Percentiles rank a stretch among this genome's conserved stretches.
phyloP scores from a whole-genome alignment of 92 coral and sea anemone species.

The Palythoa grandis region DNA sequence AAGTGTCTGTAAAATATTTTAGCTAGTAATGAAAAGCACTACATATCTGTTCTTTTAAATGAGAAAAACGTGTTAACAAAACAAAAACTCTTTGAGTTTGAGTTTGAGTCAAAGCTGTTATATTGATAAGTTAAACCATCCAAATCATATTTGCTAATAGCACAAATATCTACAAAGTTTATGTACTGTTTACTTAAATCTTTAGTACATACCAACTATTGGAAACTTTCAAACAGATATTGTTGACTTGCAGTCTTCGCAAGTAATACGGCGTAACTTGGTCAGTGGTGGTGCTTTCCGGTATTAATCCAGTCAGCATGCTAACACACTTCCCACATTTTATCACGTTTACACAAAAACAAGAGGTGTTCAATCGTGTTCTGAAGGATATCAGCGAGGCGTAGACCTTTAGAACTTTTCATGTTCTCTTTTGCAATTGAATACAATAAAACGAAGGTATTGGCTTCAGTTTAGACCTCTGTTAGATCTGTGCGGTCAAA shows the following conservation, averaged over 20 bases:
- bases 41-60: no score
- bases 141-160: not conserved
- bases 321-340: not conserved
- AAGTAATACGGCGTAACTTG: not conserved
- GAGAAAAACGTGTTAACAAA: no score
- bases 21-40: no score
- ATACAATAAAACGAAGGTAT: not conserved
- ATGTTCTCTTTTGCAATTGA: not conserved
- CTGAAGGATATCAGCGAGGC: not conserved
- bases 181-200: not conserved
- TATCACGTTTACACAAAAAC: not conserved
- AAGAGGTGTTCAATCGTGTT: not conserved
- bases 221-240: not conserved
- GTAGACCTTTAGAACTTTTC: not conserved
- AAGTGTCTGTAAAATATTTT: no score
- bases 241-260: slow-evolving; percentile 13
- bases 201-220: slow-evolving; percentile 7
- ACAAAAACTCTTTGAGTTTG: no score
- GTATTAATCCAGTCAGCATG: not conserved
- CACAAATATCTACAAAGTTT: not conserved
- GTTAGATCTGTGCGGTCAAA: not conserved
- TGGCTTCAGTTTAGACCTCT: not conserved
- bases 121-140: no score
- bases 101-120: no score
- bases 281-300: not conserved